A percentile compares a stretch with the other conserved stretches of the same genome.
Conservation (phyloP, 2,797 vertebrate species). For the Lindbergichthys nudifrons region DNA sequence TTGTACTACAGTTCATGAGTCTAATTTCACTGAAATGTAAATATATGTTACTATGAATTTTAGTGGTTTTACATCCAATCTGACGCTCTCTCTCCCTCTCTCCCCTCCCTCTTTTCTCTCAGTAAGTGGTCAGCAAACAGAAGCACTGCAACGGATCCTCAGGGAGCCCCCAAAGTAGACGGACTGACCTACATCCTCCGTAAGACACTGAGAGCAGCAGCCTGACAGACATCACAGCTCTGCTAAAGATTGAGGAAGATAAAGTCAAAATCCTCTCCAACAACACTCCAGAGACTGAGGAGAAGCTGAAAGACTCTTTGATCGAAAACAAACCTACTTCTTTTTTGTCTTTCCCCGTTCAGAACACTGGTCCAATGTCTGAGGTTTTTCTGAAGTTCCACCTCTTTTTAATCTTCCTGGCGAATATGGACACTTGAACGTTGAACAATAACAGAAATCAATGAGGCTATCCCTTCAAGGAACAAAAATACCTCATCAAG, state of each 20-base stretch:
- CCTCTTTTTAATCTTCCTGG: slow-evolving; percentile 85
- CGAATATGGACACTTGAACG: slow-evolving; percentile 82
- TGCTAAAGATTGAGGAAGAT: slow-evolving; percentile 52
- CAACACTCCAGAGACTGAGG: slow-evolving; percentile 39
- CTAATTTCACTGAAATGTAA: slow-evolving; percentile 36
- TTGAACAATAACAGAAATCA: slow-evolving; percentile 68
- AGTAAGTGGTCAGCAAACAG: slow-evolving; percentile 61
- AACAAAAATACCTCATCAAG: slow-evolving; percentile 77
- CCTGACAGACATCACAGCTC: slow-evolving; percentile 56
- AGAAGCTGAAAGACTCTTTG: slow-evolving; percentile 24
- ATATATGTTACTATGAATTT: slow-evolving; percentile 29
- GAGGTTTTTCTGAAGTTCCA: slow-evolving; percentile 80
- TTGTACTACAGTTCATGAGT: slow-evolving; percentile 10
- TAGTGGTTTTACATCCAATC: slow-evolving; percentile 32
- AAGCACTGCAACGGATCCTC: slow-evolving; percentile 56
- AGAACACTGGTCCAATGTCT: slow-evolving; percentile 80
- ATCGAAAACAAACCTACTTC: slow-evolving; percentile 32
- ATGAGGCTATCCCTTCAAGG: slow-evolving; percentile 76
- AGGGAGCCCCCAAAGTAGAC: slow-evolving; percentile 61
- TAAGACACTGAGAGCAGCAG: slow-evolving; percentile 53
- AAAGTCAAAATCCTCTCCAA: slow-evolving; percentile 56
- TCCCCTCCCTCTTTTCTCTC: slow-evolving; percentile 48
- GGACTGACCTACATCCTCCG: slow-evolving; percentile 70
- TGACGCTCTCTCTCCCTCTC: slow-evolving; percentile 28
- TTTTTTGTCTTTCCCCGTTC: slow-evolving; percentile 45